phyloP scores from a whole-genome alignment of 2,797 vertebrate species.

The Chlorospingus semifuscus region DNA sequence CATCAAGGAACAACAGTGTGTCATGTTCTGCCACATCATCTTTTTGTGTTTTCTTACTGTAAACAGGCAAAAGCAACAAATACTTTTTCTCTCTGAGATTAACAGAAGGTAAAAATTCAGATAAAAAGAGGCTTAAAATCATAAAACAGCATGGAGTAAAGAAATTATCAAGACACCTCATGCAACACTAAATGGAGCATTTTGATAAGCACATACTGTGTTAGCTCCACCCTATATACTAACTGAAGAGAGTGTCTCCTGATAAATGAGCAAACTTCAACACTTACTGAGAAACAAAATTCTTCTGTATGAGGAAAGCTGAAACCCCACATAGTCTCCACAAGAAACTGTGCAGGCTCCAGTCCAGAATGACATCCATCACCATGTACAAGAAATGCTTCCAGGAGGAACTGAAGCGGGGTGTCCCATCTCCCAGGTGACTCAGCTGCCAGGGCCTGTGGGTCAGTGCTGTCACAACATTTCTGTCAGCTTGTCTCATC shows the following conservation, averaged over 20 bases:
- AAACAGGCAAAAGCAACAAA: neutral
- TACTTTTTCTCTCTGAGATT: neutral
- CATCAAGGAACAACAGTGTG: rapidly evolving
- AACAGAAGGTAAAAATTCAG: neutral
- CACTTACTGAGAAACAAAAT: slow-evolving; percentile 91
- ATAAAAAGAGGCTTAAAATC: neutral
- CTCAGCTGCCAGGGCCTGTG: slow-evolving; percentile 92
- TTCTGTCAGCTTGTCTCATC: slow-evolving; percentile 90
- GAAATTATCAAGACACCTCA: neutral
- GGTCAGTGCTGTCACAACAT: slow-evolving; percentile 89
- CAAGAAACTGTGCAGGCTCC: slow-evolving; percentile 88
- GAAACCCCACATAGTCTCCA: slow-evolving; percentile 93
- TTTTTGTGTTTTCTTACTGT: neutral
- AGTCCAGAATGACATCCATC: slow-evolving; percentile 87
- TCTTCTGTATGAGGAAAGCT: slow-evolving; percentile 92
- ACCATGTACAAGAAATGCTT: slow-evolving; percentile 79
- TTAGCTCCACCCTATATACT: neutral
- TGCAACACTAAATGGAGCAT: neutral
- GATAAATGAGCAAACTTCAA: neutral
- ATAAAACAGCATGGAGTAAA: neutral
- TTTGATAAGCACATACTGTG: neutral
- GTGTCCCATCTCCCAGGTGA: slow-evolving; percentile 81
- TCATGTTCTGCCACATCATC: neutral
- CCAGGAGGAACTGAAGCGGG: slow-evolving; percentile 77
- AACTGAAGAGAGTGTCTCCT: neutral